Evolutionary conservation across 1,140 invertebrate genomes (phyloP).

Genomic region (Hylyphantes graminicola): DNA sequence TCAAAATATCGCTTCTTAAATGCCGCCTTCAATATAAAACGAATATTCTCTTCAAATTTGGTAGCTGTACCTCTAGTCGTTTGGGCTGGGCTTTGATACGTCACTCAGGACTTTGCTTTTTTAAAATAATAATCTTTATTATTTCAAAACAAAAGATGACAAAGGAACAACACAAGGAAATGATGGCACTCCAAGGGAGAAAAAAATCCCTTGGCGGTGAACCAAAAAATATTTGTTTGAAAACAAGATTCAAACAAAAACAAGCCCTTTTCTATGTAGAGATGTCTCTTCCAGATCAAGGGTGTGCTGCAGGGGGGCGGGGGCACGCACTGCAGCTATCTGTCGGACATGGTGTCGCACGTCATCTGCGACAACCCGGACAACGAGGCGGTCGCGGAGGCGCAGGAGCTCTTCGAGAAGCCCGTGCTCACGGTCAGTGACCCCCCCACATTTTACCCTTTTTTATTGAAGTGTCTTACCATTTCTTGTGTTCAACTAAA

Average conservation of each 20-base stretch:
- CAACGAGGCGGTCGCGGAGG: slow-evolving; percentile 83
- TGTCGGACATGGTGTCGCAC: slow-evolving; percentile 89
- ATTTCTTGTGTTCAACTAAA: too few species aligned
- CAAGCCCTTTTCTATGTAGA: slow-evolving; percentile 37
- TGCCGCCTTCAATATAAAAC: too few species aligned
- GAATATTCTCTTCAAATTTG: too few species aligned
- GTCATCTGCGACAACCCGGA: slow-evolving; percentile 84
- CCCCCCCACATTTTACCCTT: too few species aligned
- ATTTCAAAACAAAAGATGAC: too few species aligned
- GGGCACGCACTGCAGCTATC: slow-evolving; percentile 84
- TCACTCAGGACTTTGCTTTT: too few species aligned
- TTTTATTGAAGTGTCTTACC: too few species aligned
- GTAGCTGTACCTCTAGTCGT: too few species aligned
- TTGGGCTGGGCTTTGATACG: too few species aligned
- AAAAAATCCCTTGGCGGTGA: neutral
- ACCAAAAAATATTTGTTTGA: neutral
- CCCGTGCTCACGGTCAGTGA: slow-evolving; percentile 80
- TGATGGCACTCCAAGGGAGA: neutral
- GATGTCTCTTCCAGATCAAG: slow-evolving; percentile 73
- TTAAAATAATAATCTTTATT: too few species aligned
- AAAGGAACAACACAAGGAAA: too few species aligned
- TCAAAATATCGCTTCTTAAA: too few species aligned
- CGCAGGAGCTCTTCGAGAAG: slow-evolving; percentile 90
- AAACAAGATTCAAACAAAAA: neutral
- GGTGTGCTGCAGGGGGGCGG: slow-evolving; percentile 82